Evolutionary conservation across 1,140 invertebrate species (phyloP), one percentile per base, ranked within the genome.

Genomic region (Wasmannia auropunctata): DNA sequence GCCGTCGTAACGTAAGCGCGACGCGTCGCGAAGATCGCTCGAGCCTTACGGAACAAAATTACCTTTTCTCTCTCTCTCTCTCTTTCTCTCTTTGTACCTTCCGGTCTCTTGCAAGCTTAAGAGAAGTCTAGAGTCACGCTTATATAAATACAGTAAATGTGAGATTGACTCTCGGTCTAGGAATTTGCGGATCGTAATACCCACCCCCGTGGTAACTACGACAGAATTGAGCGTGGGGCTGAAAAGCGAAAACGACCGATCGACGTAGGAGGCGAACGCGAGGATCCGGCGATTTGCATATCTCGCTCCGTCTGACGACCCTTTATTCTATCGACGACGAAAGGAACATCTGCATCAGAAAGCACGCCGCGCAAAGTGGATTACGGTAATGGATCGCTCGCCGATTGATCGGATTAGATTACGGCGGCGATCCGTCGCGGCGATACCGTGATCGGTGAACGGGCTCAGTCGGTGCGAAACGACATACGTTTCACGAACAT

Each of bases 331-430:
- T 31, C 65, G 54, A 10, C 49, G 62, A 22, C 51, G 85, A 58
- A 19, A 79, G 87, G 25, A 60, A 84, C 87, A 87, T 91, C 88
- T 91, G 84, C 90, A 91, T 91, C 40, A 80, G 87, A 89, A 89
- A 90, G 85, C 88, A 80, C 54, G 74, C 31, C 46, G 79, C 63
- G 92, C 89, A 91, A 93, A 93, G 92, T 93, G 92, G 92, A 93
- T 93, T 93, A 93, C 88, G 86, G 92, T 93, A 93, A 93, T 93
- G 92, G 92, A 93, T 92, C 91, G 87, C 75, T 34, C 60, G 63
- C n/a, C 86, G 86, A 89, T 85, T 87, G 86, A 91, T 89, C 87
- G 86, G 87, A 69, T 87, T 85, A 70, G 89, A 88, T 87, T 88
- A 89, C 77, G 69, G 58, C 69, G 31, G 31, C 49, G 91, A 92